Evolutionary conservation across 2,797 vertebrate genomes (phyloP).

Genomic region (Scolopax rusticola): DNA sequence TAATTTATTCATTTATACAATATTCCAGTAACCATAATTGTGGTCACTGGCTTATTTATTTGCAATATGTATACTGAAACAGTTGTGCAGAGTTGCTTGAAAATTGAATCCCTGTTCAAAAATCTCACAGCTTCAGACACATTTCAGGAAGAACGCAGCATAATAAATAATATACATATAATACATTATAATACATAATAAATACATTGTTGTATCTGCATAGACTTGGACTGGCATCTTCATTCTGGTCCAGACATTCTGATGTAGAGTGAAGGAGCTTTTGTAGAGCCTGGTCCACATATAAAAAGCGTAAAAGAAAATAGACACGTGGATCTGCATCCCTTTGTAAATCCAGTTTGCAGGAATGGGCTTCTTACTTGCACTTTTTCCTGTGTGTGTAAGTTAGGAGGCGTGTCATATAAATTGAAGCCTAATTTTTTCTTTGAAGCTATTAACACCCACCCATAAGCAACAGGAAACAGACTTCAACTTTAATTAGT

Average conservation of each 20-base stretch:
- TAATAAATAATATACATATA: too few relatives aligned
- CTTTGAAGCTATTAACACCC: constrained; percentile 80
- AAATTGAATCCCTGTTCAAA: not conserved
- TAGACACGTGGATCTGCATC: not conserved
- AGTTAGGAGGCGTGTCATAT: constrained; percentile 46
- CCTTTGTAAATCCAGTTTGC: not conserved
- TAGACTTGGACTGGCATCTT: not conserved
- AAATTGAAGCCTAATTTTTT: constrained; percentile 74
- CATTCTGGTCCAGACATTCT: not conserved
- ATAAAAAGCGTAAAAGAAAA: not conserved
- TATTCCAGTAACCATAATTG: constrained; percentile 8
- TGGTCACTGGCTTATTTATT: not conserved
- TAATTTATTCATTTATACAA: not conserved
- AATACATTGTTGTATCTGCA: rapidly evolving
- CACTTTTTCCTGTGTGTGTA: not conserved
- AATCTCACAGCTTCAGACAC: not conserved
- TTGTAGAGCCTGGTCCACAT: not conserved
- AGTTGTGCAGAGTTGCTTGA: not conserved
- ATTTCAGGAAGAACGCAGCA: not conserved
- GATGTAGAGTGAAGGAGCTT: rapidly evolving
- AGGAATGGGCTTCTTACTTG: constrained; percentile 1
- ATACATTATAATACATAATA: too few relatives aligned
- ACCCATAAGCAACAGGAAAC: constrained; percentile 80
- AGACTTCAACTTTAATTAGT: constrained; percentile 82
- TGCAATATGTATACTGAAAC: not conserved